Evolutionary conservation across 2,113 vertebrate genomes (phyloP).

Genomic region (Sula dactylatra): DNA sequence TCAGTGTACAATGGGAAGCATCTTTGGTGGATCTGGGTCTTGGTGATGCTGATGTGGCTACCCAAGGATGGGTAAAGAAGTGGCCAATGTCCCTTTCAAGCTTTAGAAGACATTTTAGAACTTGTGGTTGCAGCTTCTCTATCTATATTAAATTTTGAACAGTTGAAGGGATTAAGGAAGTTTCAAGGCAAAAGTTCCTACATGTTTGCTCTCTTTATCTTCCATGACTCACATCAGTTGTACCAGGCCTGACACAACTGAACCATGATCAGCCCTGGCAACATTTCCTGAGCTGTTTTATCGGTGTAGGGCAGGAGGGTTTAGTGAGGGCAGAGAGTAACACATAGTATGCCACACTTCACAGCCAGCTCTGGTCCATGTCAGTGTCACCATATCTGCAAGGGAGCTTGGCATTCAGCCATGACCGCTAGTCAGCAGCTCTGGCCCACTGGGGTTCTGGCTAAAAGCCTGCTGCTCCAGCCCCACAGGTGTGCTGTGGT

Average conservation of each 20-base stretch:
- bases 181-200: constrained; percentile 20
- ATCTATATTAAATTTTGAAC: background rate
- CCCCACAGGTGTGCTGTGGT: background rate
- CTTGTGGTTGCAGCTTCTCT: background rate
- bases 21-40: background rate
- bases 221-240: background rate
- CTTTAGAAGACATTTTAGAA: background rate
- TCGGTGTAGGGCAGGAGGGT: background rate
- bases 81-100: background rate
- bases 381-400: background rate
- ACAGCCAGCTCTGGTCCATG: background rate
- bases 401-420: background rate
- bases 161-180: background rate
- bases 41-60: background rate
- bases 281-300: background rate
- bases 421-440: background rate
- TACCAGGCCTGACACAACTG: background rate
- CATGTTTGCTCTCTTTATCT: constrained; percentile 18
- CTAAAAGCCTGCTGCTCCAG: background rate
- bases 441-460: background rate
- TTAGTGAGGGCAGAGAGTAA: constrained; percentile 38
- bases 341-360: background rate
- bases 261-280: background rate
- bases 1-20: background rate
- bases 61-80: background rate